Evolutionary conservation across 2,797 vertebrate genomes (phyloP).

Genomic region (Oreortyx pictus): DNA sequence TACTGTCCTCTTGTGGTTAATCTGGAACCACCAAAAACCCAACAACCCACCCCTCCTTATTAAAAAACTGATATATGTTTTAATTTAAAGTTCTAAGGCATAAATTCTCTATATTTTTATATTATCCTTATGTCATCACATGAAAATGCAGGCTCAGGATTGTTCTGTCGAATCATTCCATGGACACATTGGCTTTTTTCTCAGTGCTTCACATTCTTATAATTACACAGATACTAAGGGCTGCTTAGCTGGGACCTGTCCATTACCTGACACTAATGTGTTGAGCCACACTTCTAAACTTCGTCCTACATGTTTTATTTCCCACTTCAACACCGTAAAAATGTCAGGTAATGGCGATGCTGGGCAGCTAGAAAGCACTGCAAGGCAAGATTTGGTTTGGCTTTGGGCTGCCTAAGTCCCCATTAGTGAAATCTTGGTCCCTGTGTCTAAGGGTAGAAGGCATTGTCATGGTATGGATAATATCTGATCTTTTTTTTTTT

Average conservation of each 20-base stretch:
- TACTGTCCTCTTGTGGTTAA: constrained; percentile 22
- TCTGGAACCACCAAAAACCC: neutral
- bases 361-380: neutral
- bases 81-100: neutral
- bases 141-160: neutral
- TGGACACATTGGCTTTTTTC: neutral
- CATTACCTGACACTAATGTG: neutral
- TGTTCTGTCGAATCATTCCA: neutral
- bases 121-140: neutral
- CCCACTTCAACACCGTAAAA: neutral
- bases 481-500: neutral
- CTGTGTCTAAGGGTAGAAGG: neutral
- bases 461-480: accelerated
- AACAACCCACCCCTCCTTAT: neutral
- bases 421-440: neutral
- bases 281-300: neutral
- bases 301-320: neutral
- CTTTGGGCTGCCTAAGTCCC: neutral
- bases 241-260: neutral
- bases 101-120: neutral
- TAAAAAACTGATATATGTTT: neutral
- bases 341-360: neutral
- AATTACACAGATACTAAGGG: neutral
- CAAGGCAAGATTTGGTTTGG: neutral
- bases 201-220: neutral